Evolutionary conservation across 2,888 invertebrate species (phyloP), one percentile per base, ranked within the genome.

Genomic region (Sesamia inferens): DNA sequence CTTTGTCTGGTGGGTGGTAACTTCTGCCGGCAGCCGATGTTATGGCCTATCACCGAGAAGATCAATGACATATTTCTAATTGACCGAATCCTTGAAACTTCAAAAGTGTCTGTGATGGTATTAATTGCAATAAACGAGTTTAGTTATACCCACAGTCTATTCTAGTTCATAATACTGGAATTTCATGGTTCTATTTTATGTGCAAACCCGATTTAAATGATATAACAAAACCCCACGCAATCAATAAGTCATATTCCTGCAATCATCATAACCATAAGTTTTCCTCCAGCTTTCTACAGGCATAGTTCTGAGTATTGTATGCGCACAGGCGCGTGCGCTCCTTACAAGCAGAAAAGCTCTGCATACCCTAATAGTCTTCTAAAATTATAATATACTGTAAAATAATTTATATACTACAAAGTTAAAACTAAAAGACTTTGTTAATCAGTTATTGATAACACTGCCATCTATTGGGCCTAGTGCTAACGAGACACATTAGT

Each of bases 241-340:
- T 24, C 57, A 24, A 24, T 24, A 24, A 57, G 6, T 55, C 22
- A 59, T 74, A 76, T 74, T 74, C 13, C 13, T 74, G 14, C 19
- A 74, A 42, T 31, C n/a, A 14, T 22, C 5, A 48, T 22, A 78
- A 59, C 61, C 22, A 44, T 44, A 13, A 44, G 13, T 76, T 82
- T 69, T 77, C 64, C 51, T 77, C 55, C 2, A 64, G 31, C 70
- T 77, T 77, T 65, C 51, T 31, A 65, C 51, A 31, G 10, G 22
- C 44, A 5, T 42, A 0, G 3, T 67, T 59, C 58, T 19, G 75
- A 54, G 66, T 64, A 72, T 80, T 84, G n/a, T 80, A 64, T 55
- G 64, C 58, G 58, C 47, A 44, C n/a, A n/a, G n/a, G n/a, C n/a
- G n/a, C n/a, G n/a, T n/a, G n/a, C n/a, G n/a, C n/a, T n/a, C n/a